Percentiles rank a stretch among this genome's conserved stretches.
These are phyloP conservation scores for Cyanoderma ruficeps DNA, from an alignment of 2,113 vertebrate species.

Conservation along the genomic window DNA sequence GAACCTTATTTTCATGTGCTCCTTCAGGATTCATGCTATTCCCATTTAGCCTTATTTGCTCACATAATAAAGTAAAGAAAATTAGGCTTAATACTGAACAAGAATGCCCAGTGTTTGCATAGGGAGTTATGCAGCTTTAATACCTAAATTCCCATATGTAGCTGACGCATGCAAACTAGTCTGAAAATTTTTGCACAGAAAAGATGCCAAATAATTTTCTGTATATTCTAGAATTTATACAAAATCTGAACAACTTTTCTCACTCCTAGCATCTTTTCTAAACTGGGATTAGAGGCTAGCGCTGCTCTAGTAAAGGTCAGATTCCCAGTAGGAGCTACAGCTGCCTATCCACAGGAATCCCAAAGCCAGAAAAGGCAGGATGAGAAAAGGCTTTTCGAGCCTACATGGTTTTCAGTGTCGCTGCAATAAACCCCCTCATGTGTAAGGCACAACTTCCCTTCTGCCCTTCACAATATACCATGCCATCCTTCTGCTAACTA, in stretches of 20 bases:
- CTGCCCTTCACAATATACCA: not conserved
- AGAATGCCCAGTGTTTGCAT: not conserved
- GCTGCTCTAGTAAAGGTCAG: not conserved
- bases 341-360: not conserved
- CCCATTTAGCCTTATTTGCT: not conserved
- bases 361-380: not conserved
- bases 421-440: fast-evolving
- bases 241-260: not conserved
- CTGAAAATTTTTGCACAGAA: not conserved
- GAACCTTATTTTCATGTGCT: not conserved
- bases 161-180: not conserved
- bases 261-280: not conserved
- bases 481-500: not conserved
- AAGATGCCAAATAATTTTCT: not conserved
- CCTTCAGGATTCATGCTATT: not conserved
- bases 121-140: not conserved
- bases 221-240: not conserved
- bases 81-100: not conserved
- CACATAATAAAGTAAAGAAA: not conserved
- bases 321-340: not conserved
- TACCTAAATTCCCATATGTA: not conserved
- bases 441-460: not conserved
- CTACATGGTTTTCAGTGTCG: not conserved
- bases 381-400: not conserved
- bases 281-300: not conserved